Evolutionary conservation across 2,888 invertebrate species (phyloP).

Genomic region (Lacanobia oleracea): DNA sequence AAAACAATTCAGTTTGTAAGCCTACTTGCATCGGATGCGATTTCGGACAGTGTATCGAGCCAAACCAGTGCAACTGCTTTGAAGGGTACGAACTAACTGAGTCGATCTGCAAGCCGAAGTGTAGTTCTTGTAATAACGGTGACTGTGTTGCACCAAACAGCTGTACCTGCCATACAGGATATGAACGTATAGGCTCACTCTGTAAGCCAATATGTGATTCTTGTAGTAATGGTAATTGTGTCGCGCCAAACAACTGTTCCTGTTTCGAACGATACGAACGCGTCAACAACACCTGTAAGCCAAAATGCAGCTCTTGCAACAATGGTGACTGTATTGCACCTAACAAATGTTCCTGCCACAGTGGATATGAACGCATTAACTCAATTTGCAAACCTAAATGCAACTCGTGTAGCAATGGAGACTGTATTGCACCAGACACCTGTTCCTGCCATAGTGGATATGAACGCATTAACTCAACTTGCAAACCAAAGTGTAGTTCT

Average conservation of each 20-base stretch:
- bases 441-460: constrained; percentile 50
- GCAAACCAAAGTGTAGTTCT: constrained; percentile 39
- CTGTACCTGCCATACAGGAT: constrained; percentile 59
- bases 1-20: constrained; percentile 30
- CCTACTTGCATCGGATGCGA: constrained; percentile 48
- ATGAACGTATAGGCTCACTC: background rate
- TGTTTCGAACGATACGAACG: constrained; percentile 44
- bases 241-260: constrained; percentile 31
- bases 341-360: constrained; percentile 46
- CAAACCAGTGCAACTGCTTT: constrained; percentile 49
- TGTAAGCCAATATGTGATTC: constrained; percentile 34
- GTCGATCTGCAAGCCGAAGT: constrained; percentile 35
- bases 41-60: constrained; percentile 47
- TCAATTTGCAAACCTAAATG: constrained; percentile 40
- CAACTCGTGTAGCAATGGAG: constrained; percentile 49
- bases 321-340: constrained; percentile 46
- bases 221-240: constrained; percentile 53
- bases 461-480: constrained; percentile 8
- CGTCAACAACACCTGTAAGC: constrained; percentile 22
- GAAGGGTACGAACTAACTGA: constrained; percentile 30
- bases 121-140: constrained; percentile 57
- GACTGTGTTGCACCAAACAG: constrained; percentile 56
- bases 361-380: constrained; percentile 30
- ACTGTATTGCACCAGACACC: constrained; percentile 33
- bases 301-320: constrained; percentile 12